Evolutionary conservation across 2,797 vertebrate genomes (phyloP), one percentile per base, ranked within the genome.

Genomic region (Dermochelys coriacea): DNA sequence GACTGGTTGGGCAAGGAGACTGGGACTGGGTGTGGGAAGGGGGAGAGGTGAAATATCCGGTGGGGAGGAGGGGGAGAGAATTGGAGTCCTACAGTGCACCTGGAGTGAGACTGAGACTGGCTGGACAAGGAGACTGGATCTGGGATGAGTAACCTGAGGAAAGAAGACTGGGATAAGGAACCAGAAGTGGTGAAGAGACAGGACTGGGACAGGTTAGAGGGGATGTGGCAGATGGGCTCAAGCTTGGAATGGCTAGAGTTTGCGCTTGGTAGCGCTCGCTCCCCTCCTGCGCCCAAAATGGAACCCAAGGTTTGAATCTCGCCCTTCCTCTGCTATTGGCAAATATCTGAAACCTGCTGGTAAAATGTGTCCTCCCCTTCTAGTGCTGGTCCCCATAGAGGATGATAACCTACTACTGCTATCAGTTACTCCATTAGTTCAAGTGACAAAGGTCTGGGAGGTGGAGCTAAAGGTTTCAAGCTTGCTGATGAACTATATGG

Each of bases 61-160:
- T 41, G 41, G 41, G 41, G 41, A 41, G 41, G 41, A 41, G 41
- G 41, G 41, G 41, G 5, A 5, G 41, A 41, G 41, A 41, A 41
- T 41, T 41, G 41, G 41, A 59, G 52, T 4, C 41, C 3, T 6
- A 15, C 45, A 68, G 59, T 12, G 25, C 25, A 0, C 3, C 1
- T 4, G 5, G 5, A 18, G 14, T 5, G 18, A 1, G 10, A 7
- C 74, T 4, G 12, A 2, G 10, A 12, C 21, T 54, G 82, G 31
- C 51, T 54, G 37, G 57, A 8, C 5, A 41, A 3, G 55, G 55
- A 57, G 55, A 57, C 12, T 57, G 27, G 55, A 75, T 12, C 77
- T 64, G 6, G 3, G 51, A 52, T 54, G 5, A 16, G 41, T 41
- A 41, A 41, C 41, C 41, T 41, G 41, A 41, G 41, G 41, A 41